Percentiles rank a stretch among this genome's conserved stretches.
These are phyloP conservation scores for Nothobranchius furzeri DNA, from an alignment of 2,113 vertebrate genomes.

Conservation along the genomic window DNA sequence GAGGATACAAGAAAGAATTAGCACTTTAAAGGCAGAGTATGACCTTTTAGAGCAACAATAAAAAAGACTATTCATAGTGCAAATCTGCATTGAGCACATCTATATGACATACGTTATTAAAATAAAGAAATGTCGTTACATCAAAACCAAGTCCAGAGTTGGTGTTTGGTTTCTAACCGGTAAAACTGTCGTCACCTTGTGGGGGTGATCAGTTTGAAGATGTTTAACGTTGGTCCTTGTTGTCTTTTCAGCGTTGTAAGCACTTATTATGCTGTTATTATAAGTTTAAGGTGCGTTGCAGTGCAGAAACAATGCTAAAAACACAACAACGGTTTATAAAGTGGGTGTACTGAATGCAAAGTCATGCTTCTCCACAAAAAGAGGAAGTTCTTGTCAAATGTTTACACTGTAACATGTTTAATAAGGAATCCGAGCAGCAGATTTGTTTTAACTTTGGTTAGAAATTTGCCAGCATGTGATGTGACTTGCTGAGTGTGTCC, in stretches of 20 bases:
- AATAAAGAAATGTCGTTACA: too few species aligned
- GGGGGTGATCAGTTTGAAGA: not conserved
- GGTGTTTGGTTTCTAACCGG: too few species aligned
- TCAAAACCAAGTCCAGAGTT: too few species aligned
- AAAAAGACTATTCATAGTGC: too few species aligned
- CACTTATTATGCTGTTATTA: not conserved
- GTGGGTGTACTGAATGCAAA: not conserved
- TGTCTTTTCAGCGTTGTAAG: not conserved
- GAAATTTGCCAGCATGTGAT: constrained; percentile 36
- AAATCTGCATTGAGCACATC: too few species aligned
- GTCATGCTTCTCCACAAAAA: constrained; percentile 2
- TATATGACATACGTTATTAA: too few species aligned
- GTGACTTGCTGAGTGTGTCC: not conserved
- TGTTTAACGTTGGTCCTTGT: constrained; percentile 2
- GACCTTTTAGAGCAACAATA: too few species aligned
- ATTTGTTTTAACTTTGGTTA: not conserved
- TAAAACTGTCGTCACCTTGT: too few species aligned
- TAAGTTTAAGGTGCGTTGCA: not conserved
- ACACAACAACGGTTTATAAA: not conserved
- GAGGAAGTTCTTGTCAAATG: constrained; percentile 28
- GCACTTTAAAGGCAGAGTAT: too few species aligned
- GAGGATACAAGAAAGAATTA: too few species aligned
- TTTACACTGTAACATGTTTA: not conserved
- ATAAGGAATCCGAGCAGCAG: not conserved
- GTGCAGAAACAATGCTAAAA: not conserved